Evolutionary conservation across 37 sponge, comb jelly and placozoan genomes (phyloP), one percentile per base, ranked within the genome.

Genomic region (Tethya wilhelma): DNA sequence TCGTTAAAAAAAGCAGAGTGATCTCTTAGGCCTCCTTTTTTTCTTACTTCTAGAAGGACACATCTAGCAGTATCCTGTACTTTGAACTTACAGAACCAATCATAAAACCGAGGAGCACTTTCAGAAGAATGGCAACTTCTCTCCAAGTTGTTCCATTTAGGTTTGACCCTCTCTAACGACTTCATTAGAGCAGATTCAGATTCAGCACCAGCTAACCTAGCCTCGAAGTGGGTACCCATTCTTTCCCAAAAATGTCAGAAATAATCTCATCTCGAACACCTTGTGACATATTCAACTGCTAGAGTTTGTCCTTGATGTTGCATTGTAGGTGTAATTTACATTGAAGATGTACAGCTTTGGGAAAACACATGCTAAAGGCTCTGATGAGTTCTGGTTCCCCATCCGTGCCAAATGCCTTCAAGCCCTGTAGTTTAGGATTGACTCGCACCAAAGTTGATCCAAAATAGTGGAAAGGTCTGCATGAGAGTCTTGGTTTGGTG

Each of bases 381-480:
- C 68, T 79, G 46, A 79, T 79, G 7, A 79, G 26, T 49, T 67
- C 80, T 33, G 69, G 37, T 46, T 79, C 80, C 7, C 80, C 80
- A 44, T 79, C 80, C 11, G 69, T 79, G 11, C 80, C 80, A 46
- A 45, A 79, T 17, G 80, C 68, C 49, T 43, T 65, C 11, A 79
- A 9, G 19, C 64, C 25, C 9, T 11, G 8, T 11, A 63, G 64
- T 8, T 44, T 14, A 8, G 80, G 80, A 69, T 68, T 79, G 4
- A 79, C n/a, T 3, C 80, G 34, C 14, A 79, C 12, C 38, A 68
- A 23, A 49, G 59, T 79, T 11, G 80, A 79, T 3, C 70, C 70
- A 55, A 79, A 68, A 67, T 69, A 79, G 40, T 79, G 69, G 44
- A 79, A 67, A 5, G 69, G 57, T 32, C 38, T 11, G 42, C n/a